A percentile compares a stretch with the other conserved stretches of the same genome.
Conservation (phyloP, 2,113 vertebrate species). For the Xenopus tropicalis region UCB_Xtro_10.0 CM004445.2:72975001-72975500, state of each 20-base stretch:
- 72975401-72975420: slow-evolving; percentile 51
- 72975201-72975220: slow-evolving; percentile 79
- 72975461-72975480: slow-evolving; percentile 49
- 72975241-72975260: slow-evolving; percentile 79
- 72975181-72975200: slow-evolving; percentile 73
- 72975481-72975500: slow-evolving; percentile 49
- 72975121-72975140: slow-evolving; percentile 73
- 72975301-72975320: slow-evolving; percentile 71
- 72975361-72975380: slow-evolving; percentile 50
- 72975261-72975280: slow-evolving; percentile 81
- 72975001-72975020: slow-evolving; percentile 84
- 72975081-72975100: slow-evolving; percentile 98
- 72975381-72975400: slow-evolving; percentile 48
- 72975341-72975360: slow-evolving; percentile 53
- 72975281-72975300: slow-evolving; percentile 84
- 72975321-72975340: slow-evolving; percentile 73
- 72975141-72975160: slow-evolving; percentile 73
- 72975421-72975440: slow-evolving; percentile 52
- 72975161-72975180: slow-evolving; percentile 69
- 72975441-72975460: slow-evolving; percentile 49
- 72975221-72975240: slow-evolving; percentile 78
- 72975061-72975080: slow-evolving; percentile 99
- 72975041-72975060: slow-evolving; percentile 99
- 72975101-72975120: slow-evolving; percentile 87
- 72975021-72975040: slow-evolving; percentile 99